Percentiles rank a stretch among this genome's conserved stretches.
phyloP scores from a whole-genome alignment of 37 sponge, comb jelly and placozoan species.

The Crambe crambe region DNA sequence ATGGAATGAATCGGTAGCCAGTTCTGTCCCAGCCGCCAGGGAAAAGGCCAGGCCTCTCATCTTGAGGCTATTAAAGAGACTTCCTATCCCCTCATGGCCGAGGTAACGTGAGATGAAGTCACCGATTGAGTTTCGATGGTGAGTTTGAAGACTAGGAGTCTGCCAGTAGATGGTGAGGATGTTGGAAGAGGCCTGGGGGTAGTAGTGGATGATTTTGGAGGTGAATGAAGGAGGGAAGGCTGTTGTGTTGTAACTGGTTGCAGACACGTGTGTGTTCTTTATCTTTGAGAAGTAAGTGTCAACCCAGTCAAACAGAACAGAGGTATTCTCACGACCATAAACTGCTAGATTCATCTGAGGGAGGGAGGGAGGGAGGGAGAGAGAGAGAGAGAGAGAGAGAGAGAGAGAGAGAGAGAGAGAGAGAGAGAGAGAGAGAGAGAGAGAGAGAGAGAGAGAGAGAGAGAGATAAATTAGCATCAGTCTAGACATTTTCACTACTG shows the following conservation, averaged over 20 bases:
- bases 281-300: conserved; percentile 61
- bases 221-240: conserved; percentile 42
- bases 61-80: conserved; percentile 28
- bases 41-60: conserved; percentile 19
- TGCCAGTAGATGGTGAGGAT: conserved; percentile 58
- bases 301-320: conserved; percentile 47
- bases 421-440: conserved; percentile 55
- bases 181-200: conserved; percentile 38
- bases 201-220: conserved; percentile 41
- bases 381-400: conserved; percentile 43
- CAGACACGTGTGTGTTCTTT: conserved; percentile 46
- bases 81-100: conserved; percentile 56
- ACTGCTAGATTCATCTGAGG: conserved; percentile 88
- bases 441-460: conserved; percentile 38
- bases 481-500: too few relatives aligned
- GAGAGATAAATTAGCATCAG: too few relatives aligned
- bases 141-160: conserved; percentile 5
- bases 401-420: conserved; percentile 57
- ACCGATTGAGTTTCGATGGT: conserved; percentile 26
- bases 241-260: conserved; percentile 19
- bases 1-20: conserved; percentile 32
- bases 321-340: conserved; percentile 67
- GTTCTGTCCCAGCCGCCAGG: conserved; percentile 25
- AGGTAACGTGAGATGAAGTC: conserved; percentile 43
- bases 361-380: too few relatives aligned